A percentile compares a stretch with the other conserved stretches of the same genome.
These are phyloP conservation scores for Parelbella ahira DNA, from an alignment of 2,888 invertebrate species.

Conservation along the genomic window DNA sequence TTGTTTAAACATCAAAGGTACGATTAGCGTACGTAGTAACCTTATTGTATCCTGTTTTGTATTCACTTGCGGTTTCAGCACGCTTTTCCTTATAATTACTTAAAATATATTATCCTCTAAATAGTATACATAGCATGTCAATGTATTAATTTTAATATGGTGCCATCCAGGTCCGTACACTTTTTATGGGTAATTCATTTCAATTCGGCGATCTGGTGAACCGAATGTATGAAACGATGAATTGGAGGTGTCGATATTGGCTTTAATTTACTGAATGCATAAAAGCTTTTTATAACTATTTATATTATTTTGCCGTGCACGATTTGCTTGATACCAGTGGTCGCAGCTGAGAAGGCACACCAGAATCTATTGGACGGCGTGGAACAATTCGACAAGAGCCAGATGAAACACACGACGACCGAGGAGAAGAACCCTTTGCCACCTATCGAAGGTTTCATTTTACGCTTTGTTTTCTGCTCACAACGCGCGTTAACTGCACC, in stretches of 20 bases:
- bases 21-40: slow-evolving; percentile 9
- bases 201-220: no score
- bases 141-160: slow-evolving; percentile 1
- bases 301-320: slow-evolving; percentile 38
- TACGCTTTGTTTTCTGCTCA: slow-evolving; percentile 41
- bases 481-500: slow-evolving; percentile 3
- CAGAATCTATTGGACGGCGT: slow-evolving; percentile 86
- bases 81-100: slow-evolving; percentile 14
- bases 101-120: no score
- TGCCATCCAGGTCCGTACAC: no score
- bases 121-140: slow-evolving; percentile 9
- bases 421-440: slow-evolving; percentile 88
- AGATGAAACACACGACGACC: slow-evolving; percentile 87
- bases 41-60: slow-evolving; percentile 21
- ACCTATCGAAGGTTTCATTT: slow-evolving; percentile 83
- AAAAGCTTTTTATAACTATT: slow-evolving; percentile 35
- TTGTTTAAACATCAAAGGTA: background rate
- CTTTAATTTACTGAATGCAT: slow-evolving; percentile 13
- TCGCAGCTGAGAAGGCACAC: slow-evolving; percentile 86
- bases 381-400: slow-evolving; percentile 85
- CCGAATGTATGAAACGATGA: no score
- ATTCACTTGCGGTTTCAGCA: slow-evolving; percentile 14
- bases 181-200: no score
- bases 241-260: slow-evolving; percentile 7
- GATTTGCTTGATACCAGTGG: slow-evolving; percentile 79